Evolutionary conservation across 2,797 vertebrate genomes (phyloP), one percentile per base, ranked within the genome.

Genomic region (Notoglanidium macrostoma): DNA sequence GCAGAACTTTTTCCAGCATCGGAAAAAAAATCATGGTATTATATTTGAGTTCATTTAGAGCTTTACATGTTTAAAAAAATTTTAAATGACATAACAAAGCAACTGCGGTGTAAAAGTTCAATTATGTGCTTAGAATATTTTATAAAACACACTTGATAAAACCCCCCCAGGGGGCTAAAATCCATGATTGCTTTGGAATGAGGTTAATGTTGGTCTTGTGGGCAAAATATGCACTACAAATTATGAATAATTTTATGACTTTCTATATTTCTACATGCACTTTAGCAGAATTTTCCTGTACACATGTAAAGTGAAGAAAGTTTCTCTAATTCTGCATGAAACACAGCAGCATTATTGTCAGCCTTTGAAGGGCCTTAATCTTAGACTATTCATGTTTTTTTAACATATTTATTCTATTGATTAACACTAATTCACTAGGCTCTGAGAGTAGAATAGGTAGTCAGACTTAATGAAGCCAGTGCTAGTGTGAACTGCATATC

Each of bases 121-220:
- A 61, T 61, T 80, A 80, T 65, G 44, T 82, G 61, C 15, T 51
- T 67, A 32, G 80, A 65, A 51, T 51, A 83, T 83, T 51, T 83
- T 21, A 29, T 29, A 83, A 67, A 67, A 83, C 46, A 51, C 61
- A 82, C 40, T 65, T 49, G 14, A 65, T 49, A 82, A 46, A 83
- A 83, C 29, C 0, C 17, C 17, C 80, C 46, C 63, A 49, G 63
- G n/a, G 44, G 80, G 63, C 63, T 19, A 32, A 83, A 83, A 67
- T 67, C 61, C 35, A 51, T 83, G 80, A 83, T 83, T 83, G 80
- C 80, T 82, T 82, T 82, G 61, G 67, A 83, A 83, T 83, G 44
- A 83, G 80, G 61, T 82, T 82, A 82, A 82, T 65, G 59, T 82
- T 82, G 79, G 79, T 83, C 80, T 83, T 67, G 80, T 83, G 80